Percentiles rank a stretch among this genome's conserved stretches.
These are phyloP conservation scores for human (Homo sapiens) DNA, from an alignment of 2,113 vertebrate genomes.

Conservation along the genomic window DNA sequence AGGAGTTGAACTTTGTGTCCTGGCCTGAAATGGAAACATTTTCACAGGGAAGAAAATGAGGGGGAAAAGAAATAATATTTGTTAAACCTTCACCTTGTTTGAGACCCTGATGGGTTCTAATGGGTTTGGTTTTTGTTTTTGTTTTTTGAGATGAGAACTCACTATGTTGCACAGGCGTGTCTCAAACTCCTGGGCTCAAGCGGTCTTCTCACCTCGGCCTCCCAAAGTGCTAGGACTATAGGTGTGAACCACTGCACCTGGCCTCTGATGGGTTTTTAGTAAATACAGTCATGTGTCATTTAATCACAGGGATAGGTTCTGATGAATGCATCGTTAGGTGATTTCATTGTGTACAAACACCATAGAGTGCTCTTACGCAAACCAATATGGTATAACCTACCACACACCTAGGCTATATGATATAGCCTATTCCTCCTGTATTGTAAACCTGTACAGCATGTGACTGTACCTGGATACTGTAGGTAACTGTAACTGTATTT, in stretches of 20 bases:
- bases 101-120: not conserved
- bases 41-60: not conserved
- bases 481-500: not conserved
- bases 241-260: no score
- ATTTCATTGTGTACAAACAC: not conserved
- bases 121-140: no score
- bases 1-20: constrained; percentile 7
- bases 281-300: not conserved
- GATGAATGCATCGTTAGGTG: not conserved
- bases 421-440: not conserved
- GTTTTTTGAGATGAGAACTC: no score
- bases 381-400: not conserved
- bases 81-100: not conserved
- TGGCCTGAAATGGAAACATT: not conserved
- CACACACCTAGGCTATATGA: not conserved
- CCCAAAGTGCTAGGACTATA: no score
- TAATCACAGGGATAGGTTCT: not conserved
- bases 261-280: not conserved
- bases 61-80: not conserved
- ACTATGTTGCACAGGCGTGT: no score
- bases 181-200: no score
- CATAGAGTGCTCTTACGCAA: not conserved
- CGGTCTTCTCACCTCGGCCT: no score
- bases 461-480: not conserved
- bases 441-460: not conserved